These are phyloP conservation scores for Myotis davidii DNA, from an alignment of 2,113 vertebrate species.

Conservation along the genomic window DNA sequence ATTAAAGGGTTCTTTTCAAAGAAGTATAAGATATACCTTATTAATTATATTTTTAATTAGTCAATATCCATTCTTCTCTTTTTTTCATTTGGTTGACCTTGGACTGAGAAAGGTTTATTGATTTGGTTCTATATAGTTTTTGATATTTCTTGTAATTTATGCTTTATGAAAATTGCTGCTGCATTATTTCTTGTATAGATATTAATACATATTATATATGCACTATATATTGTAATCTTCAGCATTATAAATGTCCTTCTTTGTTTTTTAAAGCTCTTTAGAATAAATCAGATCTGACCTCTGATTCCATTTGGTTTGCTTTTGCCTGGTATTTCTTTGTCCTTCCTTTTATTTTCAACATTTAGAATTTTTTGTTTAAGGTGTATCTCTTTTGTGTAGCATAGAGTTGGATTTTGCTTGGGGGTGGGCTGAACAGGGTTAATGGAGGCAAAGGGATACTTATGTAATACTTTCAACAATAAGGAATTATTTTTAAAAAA, in stretches of 20 bases:
- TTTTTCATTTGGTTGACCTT: background rate
- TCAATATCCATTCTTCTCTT: background rate
- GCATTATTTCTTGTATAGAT: background rate
- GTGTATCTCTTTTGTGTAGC: background rate
- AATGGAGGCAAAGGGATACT: too few species aligned
- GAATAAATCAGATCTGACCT: background rate
- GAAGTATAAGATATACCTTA: background rate
- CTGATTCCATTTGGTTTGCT: background rate
- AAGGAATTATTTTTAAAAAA: too few species aligned
- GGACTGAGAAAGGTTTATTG: background rate
- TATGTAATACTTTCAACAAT: too few species aligned
- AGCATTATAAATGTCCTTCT: background rate
- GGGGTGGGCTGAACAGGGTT: too few species aligned
- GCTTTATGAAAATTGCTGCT: background rate
- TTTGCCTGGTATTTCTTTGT: background rate
- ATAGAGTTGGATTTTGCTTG: background rate
- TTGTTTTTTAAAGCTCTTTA: background rate
- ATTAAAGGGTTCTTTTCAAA: background rate
- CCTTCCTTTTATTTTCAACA: background rate
- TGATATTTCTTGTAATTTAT: background rate
- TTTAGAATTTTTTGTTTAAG: conserved; percentile 22
- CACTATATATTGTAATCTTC: background rate
- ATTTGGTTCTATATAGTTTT: background rate
- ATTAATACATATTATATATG: background rate
- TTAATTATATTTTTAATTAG: conserved; percentile 23